These are phyloP conservation scores for Zhuqinia jingwanae DNA, from an alignment of 2,888 invertebrate genomes.

Conservation along the genomic window DNA sequence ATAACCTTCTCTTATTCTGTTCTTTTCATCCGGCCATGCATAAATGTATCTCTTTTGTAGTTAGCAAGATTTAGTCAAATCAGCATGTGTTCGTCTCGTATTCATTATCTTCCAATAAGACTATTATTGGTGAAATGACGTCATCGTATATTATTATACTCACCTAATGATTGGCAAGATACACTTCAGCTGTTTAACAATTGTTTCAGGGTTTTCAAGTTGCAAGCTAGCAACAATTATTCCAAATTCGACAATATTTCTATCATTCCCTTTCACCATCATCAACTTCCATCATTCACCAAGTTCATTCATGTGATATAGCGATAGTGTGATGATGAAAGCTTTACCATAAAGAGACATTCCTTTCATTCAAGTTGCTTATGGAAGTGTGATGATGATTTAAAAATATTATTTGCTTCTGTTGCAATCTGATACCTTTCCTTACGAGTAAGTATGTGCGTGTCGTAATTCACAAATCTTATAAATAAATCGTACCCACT, in stretches of 20 bases:
- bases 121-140: slow-evolving; percentile 47
- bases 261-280: not conserved
- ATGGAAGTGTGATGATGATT: slow-evolving; percentile 3
- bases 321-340: not conserved
- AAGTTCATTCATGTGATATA: too few species aligned
- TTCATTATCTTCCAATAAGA: too few species aligned
- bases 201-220: too few species aligned
- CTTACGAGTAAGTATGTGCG: not conserved
- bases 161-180: slow-evolving; percentile 60
- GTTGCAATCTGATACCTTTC: slow-evolving; percentile 13
- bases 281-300: not conserved
- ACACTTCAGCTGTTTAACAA: slow-evolving; percentile 41
- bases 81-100: too few species aligned
- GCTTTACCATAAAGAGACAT: not conserved
- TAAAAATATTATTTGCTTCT: not conserved
- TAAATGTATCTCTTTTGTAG: too few species aligned
- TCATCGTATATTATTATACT: slow-evolving; percentile 48
- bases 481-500: not conserved
- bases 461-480: not conserved
- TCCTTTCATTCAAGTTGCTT: slow-evolving; percentile 15
- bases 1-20: too few species aligned
- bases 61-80: too few species aligned
- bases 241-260: too few species aligned
- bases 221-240: too few species aligned
- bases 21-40: too few species aligned